Conservation (phyloP, 1,140 invertebrate species). For the Drosophila miranda region DNA sequence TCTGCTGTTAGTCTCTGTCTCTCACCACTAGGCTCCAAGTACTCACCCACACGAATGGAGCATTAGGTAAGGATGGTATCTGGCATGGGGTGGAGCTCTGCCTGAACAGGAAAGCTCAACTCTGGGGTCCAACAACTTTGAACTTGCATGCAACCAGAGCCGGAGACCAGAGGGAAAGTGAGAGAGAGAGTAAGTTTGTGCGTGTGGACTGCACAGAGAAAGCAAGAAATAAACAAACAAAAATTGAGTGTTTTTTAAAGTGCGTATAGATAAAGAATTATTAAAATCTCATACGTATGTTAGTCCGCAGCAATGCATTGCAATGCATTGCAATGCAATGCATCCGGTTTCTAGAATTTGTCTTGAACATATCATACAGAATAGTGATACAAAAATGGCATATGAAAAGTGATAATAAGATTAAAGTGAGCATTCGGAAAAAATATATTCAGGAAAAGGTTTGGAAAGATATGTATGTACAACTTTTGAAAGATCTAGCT, state of each 20-base stretch:
- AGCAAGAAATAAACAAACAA: constrained; percentile 22
- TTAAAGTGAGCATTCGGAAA: no score
- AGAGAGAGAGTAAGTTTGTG: background rate
- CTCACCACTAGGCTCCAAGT: constrained; percentile 20
- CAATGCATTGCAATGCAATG: no score
- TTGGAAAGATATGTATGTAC: no score
- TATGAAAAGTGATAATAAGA: no score
- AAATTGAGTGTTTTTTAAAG: constrained; percentile 3
- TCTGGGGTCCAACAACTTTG: constrained; percentile 52
- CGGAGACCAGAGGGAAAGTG: background rate
- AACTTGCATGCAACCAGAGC: constrained; percentile 49
- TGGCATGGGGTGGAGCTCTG: constrained; percentile 4
- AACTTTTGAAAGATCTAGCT: no score
- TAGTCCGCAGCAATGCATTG: no score
- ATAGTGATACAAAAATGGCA: no score
- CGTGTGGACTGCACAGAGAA: constrained; percentile 5
- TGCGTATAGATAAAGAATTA: no score
- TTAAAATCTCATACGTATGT: no score
- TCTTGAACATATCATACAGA: no score
- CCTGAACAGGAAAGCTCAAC: constrained; percentile 6
- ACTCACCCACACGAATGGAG: constrained; percentile 49
- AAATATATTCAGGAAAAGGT: no score
- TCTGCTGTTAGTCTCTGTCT: constrained; percentile 36
- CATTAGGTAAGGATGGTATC: constrained; percentile 10
- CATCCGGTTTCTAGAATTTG: no score